Conservation (phyloP, 2,888 invertebrate genomes). For the Tyria jacobaeae region DNA sequence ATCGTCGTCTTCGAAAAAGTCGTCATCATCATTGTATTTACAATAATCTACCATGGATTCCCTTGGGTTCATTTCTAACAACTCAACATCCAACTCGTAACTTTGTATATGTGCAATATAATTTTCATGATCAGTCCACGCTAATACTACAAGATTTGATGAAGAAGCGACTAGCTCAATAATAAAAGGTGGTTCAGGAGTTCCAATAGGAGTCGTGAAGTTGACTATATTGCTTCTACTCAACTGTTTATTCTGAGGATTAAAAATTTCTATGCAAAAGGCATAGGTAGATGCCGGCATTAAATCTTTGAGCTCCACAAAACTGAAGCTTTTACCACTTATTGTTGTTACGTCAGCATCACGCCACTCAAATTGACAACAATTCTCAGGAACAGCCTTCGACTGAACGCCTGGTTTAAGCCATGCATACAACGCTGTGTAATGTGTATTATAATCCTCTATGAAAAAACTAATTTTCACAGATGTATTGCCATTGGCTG, state of each 20-base stretch:
- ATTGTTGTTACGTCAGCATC: conserved; percentile 55
- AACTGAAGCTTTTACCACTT: conserved; percentile 46
- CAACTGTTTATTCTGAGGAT: conserved; percentile 56
- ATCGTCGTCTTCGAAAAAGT: conserved; percentile 60
- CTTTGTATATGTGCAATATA: conserved; percentile 65
- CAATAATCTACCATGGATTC: conserved; percentile 69
- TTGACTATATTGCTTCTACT: conserved; percentile 69
- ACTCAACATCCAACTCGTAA: conserved; percentile 71
- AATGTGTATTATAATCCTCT: conserved; percentile 56
- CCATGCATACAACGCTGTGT: conserved; percentile 70
- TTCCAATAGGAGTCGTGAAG: conserved; percentile 71
- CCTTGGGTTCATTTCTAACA: conserved; percentile 64
- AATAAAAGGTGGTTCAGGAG: conserved; percentile 77
- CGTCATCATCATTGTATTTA: conserved; percentile 50
- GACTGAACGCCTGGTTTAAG: conserved; percentile 59
- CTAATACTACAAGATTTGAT: conserved; percentile 62
- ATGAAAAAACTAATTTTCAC: conserved; percentile 65
- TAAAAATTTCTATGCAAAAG: conserved; percentile 73
- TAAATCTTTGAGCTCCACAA: conserved; percentile 59
- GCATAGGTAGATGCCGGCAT: conserved; percentile 76
- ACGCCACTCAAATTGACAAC: conserved; percentile 76
- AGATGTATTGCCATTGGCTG: conserved; percentile 63
- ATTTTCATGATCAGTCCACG: conserved; percentile 76
- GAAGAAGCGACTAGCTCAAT: conserved; percentile 68
- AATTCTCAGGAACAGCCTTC: conserved; percentile 70